These are phyloP conservation scores for Zaprionus nigranus DNA, from an alignment of 1,140 invertebrate genomes.

Conservation along the genomic window DNA sequence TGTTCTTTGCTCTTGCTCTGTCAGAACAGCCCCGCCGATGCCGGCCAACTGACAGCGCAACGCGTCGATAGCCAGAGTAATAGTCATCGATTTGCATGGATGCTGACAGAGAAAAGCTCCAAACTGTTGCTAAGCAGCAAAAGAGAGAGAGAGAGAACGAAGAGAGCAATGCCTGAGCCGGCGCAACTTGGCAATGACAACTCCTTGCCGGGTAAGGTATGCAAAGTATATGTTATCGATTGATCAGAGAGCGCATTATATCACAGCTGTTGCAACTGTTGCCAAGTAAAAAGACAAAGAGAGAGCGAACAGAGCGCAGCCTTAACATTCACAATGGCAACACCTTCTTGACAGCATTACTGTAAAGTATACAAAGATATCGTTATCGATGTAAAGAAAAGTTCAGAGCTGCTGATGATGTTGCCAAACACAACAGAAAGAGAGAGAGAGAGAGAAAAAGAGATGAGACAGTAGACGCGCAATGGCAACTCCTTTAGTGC, in stretches of 20 bases:
- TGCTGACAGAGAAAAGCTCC: constrained; percentile 25
- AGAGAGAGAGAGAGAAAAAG: background rate
- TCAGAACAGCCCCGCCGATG: constrained; percentile 50
- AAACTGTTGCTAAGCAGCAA: constrained; percentile 20
- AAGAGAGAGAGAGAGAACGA: background rate
- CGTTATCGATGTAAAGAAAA: no score
- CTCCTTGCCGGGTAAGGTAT: no score
- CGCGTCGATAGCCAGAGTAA: constrained; percentile 45
- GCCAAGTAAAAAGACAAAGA: no score
- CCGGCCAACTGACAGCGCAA: constrained; percentile 33
- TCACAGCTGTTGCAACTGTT: no score
- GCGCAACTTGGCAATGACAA: no score
- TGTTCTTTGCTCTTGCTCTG: constrained; percentile 53
- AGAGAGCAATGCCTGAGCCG: no score
- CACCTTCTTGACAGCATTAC: background rate
- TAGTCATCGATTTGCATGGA: constrained; percentile 30
- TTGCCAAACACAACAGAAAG: no score
- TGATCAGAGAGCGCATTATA: no score
- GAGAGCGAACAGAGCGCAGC: background rate
- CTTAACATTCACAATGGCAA: background rate
- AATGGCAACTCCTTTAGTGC: constrained; percentile 12
- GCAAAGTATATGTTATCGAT: no score
- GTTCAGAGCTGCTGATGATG: no score
- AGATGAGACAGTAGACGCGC: background rate
- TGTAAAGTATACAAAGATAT: no score